A percentile compares a stretch with the other conserved stretches of the same genome.
Conservation (phyloP, 2,797 vertebrate species). For the Catostomus latipinnis region DNA sequence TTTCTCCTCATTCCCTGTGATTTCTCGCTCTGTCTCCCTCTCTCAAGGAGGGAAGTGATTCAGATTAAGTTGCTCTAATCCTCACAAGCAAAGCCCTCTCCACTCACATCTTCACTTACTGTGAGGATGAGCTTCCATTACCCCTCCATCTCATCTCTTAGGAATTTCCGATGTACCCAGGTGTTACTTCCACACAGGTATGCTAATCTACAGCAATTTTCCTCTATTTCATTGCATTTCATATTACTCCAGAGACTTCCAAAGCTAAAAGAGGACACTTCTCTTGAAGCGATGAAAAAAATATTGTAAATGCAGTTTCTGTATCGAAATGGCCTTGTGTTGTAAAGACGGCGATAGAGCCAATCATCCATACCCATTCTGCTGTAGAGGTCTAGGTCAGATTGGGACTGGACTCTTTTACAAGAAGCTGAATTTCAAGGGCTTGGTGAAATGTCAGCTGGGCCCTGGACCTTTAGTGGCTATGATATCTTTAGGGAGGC, state of each 20-base stretch:
- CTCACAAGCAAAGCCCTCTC: conserved; percentile 22
- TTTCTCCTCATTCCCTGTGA: conserved; percentile 58
- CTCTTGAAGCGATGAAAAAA: too few relatives aligned
- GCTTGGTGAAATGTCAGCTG: conserved; percentile 52
- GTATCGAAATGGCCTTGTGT: background rate
- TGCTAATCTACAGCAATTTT: conserved; percentile 28
- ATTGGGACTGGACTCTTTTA: conserved; percentile 7
- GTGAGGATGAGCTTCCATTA: conserved; percentile 52
- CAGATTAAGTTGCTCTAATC: conserved; percentile 48
- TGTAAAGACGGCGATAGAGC: background rate
- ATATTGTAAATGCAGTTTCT: background rate
- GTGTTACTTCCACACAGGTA: conserved; percentile 39
- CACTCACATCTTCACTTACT: conserved; percentile 49
- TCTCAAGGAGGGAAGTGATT: conserved; percentile 29
- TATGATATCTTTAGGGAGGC: conserved; percentile 45
- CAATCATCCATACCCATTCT: background rate
- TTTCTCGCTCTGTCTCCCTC: conserved; percentile 56
- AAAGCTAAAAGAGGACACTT: background rate
- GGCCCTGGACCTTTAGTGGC: conserved; percentile 53
- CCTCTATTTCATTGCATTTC: conserved; percentile 25
- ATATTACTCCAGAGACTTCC: conserved; percentile 22
- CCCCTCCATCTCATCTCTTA: conserved; percentile 50
- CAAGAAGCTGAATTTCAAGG: conserved; percentile 50
- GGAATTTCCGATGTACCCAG: conserved; percentile 58
- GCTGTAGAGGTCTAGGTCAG: conserved; percentile 12